Percentiles rank a stretch among this genome's conserved stretches.
These are phyloP conservation scores for Takifugu rubripes DNA, from an alignment of 2,797 vertebrate species.

Conservation along the genomic window DNA sequence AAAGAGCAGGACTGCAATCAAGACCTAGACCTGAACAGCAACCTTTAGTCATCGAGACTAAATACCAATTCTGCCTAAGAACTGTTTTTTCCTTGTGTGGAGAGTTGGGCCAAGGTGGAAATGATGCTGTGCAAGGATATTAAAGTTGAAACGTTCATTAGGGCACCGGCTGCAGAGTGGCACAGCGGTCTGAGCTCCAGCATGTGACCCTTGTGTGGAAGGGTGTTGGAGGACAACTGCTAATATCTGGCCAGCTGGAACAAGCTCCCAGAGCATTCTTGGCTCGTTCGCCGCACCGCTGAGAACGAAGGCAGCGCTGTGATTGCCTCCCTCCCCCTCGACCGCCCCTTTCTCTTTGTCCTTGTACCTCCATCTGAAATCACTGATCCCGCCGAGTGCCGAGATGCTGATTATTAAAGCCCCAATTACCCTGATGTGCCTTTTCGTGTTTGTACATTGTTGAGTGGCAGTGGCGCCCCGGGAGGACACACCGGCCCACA, in stretches of 20 bases:
- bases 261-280: conserved; percentile 37
- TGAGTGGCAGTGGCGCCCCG: conserved; percentile 38
- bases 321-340: conserved; percentile 27
- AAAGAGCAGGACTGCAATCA: conserved; percentile 12
- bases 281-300: conserved; percentile 34
- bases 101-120: conserved; percentile 20
- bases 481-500: conserved; percentile 26
- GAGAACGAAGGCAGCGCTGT: conserved; percentile 41
- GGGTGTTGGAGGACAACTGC: conserved; percentile 36
- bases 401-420: conserved; percentile 56
- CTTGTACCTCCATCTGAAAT: conserved; percentile 28
- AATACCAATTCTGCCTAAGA: conserved; percentile 32
- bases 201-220: conserved; percentile 43
- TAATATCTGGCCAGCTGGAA: conserved; percentile 51
- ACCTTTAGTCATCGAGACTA: conserved; percentile 24
- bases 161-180: conserved; percentile 2
- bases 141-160: conserved; percentile 29
- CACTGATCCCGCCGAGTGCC: conserved; percentile 26
- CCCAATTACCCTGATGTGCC: conserved; percentile 64
- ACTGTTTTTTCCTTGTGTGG: conserved; percentile 21
- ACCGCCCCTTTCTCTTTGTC: conserved; percentile 1
- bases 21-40: conserved; percentile 15
- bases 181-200: conserved; percentile 18
- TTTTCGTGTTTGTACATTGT: conserved; percentile 66
- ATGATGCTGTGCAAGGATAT: conserved; percentile 25